phyloP scores from a whole-genome alignment of 2,113 vertebrate species.

The Lepidothrix coronata region DNA sequence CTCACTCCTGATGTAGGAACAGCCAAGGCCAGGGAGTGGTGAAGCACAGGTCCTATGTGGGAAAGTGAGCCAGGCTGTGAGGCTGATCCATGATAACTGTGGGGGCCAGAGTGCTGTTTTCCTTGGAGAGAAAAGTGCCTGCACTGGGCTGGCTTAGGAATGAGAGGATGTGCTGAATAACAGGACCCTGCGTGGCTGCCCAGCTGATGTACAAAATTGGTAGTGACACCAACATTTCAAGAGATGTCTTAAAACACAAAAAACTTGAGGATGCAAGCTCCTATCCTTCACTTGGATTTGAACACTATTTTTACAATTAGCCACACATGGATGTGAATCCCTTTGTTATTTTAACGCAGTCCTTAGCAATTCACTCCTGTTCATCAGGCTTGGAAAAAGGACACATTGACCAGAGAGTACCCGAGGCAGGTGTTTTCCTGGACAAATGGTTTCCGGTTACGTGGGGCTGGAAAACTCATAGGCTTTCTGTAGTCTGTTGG shows the following conservation, averaged over 20 bases:
- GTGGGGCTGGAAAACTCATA: neutral
- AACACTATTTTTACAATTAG: neutral
- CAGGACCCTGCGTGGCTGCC: neutral
- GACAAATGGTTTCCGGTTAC: neutral
- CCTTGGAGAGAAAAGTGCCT: neutral
- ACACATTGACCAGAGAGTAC: too few species aligned
- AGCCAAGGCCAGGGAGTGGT: neutral
- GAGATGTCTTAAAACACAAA: neutral
- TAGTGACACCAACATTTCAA: neutral
- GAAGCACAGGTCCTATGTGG: neutral
- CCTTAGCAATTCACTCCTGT: neutral
- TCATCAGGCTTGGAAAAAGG: neutral
- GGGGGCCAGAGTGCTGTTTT: neutral
- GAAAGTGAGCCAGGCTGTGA: neutral
- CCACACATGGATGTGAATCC: neutral
- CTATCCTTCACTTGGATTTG: neutral
- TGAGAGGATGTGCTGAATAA: neutral
- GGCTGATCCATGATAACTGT: neutral
- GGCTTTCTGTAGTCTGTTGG: neutral
- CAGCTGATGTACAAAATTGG: neutral
- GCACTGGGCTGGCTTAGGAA: neutral
- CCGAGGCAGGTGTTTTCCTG: neutral
- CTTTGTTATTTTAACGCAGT: fast-evolving
- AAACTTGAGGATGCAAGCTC: neutral
- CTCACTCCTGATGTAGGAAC: fast-evolving